A percentile compares a stretch with the other conserved stretches of the same genome.
phyloP scores from a whole-genome alignment of 2,888 invertebrate species.

The Elegia similella region DNA sequence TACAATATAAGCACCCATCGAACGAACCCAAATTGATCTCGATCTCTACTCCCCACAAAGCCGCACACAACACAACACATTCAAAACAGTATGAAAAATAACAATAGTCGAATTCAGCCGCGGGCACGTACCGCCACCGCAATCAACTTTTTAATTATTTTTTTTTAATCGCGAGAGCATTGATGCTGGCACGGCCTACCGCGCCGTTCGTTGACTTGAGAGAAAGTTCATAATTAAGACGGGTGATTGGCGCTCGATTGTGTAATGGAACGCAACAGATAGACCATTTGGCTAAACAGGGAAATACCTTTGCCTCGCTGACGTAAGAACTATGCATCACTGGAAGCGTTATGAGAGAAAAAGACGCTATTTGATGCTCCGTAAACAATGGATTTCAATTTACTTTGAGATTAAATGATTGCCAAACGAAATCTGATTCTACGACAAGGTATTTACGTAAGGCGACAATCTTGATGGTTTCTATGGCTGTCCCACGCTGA shows the following conservation, averaged over 20 bases:
- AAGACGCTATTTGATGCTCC: slow-evolving; percentile 3
- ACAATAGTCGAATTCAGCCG: slow-evolving; percentile 15
- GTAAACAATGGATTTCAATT: slow-evolving; percentile 13
- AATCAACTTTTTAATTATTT: slow-evolving; percentile 28
- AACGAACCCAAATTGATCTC: slow-evolving; percentile 2
- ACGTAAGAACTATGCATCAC: slow-evolving; percentile 20
- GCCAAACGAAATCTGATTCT: slow-evolving; percentile 2
- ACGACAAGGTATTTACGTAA: not conserved
- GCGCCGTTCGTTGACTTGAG: slow-evolving; percentile 67
- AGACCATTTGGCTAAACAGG: slow-evolving; percentile 50
- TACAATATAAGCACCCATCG: not conserved
- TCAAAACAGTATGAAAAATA: slow-evolving; percentile 14
- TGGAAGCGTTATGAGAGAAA: slow-evolving; percentile 12
- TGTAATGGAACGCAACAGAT: slow-evolving; percentile 63
- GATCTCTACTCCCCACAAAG: slow-evolving; percentile 3
- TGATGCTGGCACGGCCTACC: slow-evolving; percentile 32
- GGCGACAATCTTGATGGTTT: not conserved
- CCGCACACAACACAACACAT: slow-evolving; percentile 10
- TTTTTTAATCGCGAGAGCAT: slow-evolving; percentile 33
- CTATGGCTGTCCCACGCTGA: not conserved
- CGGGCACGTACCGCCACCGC: slow-evolving; percentile 17
- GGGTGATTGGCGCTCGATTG: slow-evolving; percentile 61
- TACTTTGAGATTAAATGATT: slow-evolving; percentile 3
- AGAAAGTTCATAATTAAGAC: slow-evolving; percentile 76
- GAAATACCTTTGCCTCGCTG: slow-evolving; percentile 45